Evolutionary conservation across 37 sponge, comb jelly and placozoan genomes (phyloP).

Genomic region (Spongilla lacustris): DNA sequence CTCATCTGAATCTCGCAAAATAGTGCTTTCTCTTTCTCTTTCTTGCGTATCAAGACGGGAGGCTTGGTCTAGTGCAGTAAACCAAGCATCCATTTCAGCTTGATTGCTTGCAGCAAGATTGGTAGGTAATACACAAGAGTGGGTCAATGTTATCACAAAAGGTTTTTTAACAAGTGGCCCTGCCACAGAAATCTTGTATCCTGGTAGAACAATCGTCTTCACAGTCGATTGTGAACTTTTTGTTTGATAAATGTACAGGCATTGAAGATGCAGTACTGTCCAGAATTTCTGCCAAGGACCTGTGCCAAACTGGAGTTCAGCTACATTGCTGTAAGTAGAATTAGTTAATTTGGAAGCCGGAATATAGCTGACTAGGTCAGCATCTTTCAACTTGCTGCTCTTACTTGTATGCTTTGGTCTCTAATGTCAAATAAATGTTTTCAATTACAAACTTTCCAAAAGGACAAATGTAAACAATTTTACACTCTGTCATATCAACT

Average conservation of each 20-base stretch:
- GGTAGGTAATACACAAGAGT: constrained; percentile 21
- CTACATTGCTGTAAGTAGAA: constrained; percentile 31
- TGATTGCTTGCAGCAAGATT: constrained; percentile 33
- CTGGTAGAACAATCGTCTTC: constrained; percentile 49
- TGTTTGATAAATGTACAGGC: constrained; percentile 64
- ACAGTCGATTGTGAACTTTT: constrained; percentile 29
- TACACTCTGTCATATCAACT: too few relatives aligned
- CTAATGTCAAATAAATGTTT: background rate
- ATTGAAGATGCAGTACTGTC: constrained; percentile 54
- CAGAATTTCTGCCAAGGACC: constrained; percentile 60
- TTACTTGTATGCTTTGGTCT: constrained; percentile 6
- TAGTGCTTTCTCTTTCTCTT: background rate
- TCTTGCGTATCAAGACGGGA: constrained; percentile 1
- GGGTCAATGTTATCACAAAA: constrained; percentile 23
- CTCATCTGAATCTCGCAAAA: too few relatives aligned
- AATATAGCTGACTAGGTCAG: constrained; percentile 41
- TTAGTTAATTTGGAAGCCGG: constrained; percentile 27
- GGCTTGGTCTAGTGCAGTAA: constrained; percentile 46
- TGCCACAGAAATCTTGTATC: constrained; percentile 26
- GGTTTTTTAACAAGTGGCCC: constrained; percentile 12
- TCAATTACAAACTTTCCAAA: background rate
- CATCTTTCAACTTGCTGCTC: constrained; percentile 13
- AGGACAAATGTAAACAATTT: too few relatives aligned
- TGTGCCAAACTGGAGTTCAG: constrained; percentile 42
- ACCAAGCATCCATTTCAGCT: constrained; percentile 50